Evolutionary conservation across 2,113 vertebrate genomes (phyloP).

Genomic region (Dicentrarchus labrax): DNA sequence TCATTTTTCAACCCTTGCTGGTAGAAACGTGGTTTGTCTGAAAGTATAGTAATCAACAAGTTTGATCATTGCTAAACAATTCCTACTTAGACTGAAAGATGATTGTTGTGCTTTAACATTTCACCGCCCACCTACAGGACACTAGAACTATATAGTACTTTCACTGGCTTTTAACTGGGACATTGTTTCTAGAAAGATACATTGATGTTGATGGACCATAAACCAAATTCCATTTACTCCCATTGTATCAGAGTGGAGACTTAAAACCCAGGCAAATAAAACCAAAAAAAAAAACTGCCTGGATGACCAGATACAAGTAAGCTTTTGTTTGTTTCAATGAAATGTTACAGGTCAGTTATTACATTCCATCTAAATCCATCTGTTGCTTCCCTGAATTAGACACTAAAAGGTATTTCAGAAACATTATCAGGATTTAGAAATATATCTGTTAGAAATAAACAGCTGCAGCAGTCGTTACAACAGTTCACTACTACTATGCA

Average conservation of each 20-base stretch:
- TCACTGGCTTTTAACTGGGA: no score
- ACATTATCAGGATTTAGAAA: background rate
- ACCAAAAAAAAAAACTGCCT: conserved; percentile 15
- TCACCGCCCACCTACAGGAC: no score
- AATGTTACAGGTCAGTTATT: background rate
- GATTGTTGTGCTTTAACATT: no score
- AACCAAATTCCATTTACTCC: no score
- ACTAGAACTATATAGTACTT: no score
- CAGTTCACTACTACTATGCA: background rate
- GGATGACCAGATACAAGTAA: background rate
- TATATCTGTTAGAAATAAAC: background rate
- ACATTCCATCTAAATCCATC: background rate
- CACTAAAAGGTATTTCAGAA: background rate
- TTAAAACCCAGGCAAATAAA: background rate
- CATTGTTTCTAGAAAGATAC: background rate
- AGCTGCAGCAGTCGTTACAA: background rate
- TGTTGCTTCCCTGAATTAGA: background rate
- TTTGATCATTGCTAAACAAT: no score
- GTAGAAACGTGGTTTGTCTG: no score
- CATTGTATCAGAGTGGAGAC: background rate
- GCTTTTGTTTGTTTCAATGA: background rate
- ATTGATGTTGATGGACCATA: background rate
- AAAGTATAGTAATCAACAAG: no score
- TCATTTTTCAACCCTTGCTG: no score
- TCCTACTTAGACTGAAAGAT: no score